phyloP scores from a whole-genome alignment of 2,113 vertebrate species.

The Rattus rattus region DNA sequence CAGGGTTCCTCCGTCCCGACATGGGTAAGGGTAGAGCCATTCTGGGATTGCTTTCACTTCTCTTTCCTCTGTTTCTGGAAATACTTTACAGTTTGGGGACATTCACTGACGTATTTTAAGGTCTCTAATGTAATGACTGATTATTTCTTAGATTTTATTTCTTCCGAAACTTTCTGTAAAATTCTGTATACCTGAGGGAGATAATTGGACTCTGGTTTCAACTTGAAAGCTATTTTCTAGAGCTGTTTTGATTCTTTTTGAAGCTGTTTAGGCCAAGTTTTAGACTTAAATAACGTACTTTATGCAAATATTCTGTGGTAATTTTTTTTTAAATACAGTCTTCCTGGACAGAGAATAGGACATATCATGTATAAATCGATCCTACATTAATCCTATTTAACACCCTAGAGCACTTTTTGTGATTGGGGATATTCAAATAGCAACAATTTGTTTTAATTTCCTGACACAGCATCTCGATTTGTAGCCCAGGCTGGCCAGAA shows the following conservation, averaged over 20 bases:
- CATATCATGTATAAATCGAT: neutral
- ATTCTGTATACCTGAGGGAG: neutral
- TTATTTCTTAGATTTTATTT: neutral
- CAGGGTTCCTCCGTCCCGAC: neutral
- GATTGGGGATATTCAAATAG: conserved; percentile 10
- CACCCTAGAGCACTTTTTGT: conserved; percentile 31
- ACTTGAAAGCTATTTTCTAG: neutral
- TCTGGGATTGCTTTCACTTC: neutral
- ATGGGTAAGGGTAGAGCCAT: neutral
- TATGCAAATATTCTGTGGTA: neutral
- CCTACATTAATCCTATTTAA: neutral
- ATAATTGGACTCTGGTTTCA: neutral
- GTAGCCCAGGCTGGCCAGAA: neutral
- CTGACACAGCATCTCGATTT: neutral
- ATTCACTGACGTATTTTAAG: neutral
- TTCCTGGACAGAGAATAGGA: conserved; percentile 6
- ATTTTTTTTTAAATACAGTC: neutral
- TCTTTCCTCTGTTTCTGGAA: conserved; percentile 16
- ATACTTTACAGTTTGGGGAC: neutral
- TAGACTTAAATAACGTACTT: neutral
- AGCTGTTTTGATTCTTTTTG: neutral
- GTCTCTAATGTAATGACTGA: neutral
- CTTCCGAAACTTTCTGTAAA: neutral
- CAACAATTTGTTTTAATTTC: neutral
- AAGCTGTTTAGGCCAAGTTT: conserved; percentile 10